These are phyloP conservation scores for Aphelinus certus DNA, from an alignment of 1,140 invertebrate species.

Conservation along the genomic window DNA sequence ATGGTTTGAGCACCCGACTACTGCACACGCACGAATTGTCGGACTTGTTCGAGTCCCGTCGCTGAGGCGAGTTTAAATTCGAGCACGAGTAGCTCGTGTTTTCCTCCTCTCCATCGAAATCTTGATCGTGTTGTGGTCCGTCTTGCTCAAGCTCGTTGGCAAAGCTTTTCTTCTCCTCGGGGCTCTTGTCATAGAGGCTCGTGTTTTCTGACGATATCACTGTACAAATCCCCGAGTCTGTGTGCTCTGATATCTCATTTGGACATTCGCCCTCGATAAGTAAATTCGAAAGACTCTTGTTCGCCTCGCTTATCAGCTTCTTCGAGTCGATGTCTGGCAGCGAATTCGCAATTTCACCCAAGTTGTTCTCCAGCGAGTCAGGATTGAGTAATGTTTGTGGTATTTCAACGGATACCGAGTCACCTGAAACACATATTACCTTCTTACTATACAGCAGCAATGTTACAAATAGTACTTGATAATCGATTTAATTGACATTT, in stretches of 20 bases:
- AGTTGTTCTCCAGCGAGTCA: constrained; percentile 56
- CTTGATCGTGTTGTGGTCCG: constrained; percentile 16
- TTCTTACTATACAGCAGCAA: neutral
- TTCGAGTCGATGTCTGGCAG: constrained; percentile 66
- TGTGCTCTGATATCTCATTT: constrained; percentile 68
- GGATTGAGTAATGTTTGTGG: constrained; percentile 56
- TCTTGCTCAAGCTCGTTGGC: constrained; percentile 42
- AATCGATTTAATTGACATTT: neutral
- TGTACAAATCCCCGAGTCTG: constrained; percentile 76
- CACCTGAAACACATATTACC: constrained; percentile 40
- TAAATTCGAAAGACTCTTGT: constrained; percentile 71
- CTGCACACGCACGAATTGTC: constrained; percentile 49
- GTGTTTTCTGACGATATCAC: constrained; percentile 71
- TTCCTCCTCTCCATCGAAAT: constrained; percentile 42
- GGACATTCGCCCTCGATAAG: constrained; percentile 67
- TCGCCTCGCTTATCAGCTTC: constrained; percentile 72
- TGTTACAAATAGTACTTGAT: neutral
- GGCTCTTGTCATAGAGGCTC: constrained; percentile 68
- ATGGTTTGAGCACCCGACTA: neutral
- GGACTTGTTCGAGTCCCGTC: constrained; percentile 55
- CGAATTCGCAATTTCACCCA: constrained; percentile 61
- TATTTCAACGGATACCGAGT: constrained; percentile 37
- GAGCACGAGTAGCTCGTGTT: constrained; percentile 51
- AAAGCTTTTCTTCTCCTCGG: constrained; percentile 62
- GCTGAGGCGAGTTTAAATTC: constrained; percentile 44